Evolutionary conservation across 2,113 vertebrate species (phyloP).

Genomic region (Acinonyx jubatus): DNA sequence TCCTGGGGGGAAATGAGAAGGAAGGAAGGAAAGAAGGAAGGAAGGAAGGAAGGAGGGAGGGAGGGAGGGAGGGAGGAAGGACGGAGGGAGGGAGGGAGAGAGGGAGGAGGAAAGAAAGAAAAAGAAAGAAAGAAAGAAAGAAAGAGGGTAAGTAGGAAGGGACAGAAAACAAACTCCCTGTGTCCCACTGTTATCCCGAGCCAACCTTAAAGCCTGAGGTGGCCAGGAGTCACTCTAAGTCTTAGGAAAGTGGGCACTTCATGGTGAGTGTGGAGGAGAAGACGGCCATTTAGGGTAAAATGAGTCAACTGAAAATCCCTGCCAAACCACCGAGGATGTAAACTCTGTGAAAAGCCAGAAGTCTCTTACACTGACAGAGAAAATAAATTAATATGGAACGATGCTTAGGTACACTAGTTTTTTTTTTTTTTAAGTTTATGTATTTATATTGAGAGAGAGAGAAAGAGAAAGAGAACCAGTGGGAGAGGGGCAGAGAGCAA

Average conservation of each 20-base stretch:
- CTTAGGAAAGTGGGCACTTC: neutral
- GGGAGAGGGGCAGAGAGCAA: too few relatives aligned
- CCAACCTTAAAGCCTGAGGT: neutral
- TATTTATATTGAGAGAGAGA: too few relatives aligned
- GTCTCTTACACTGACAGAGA: neutral
- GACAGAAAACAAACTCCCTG: neutral
- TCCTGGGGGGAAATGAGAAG: neutral
- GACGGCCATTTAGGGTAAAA: neutral
- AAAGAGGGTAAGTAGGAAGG: neutral
- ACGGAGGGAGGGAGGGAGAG: too few relatives aligned
- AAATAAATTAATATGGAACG: too few relatives aligned
- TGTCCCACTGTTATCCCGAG: neutral
- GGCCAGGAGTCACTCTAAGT: neutral
- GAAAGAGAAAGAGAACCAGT: too few relatives aligned
- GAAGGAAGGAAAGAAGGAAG: fast-evolving
- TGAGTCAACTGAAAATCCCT: neutral
- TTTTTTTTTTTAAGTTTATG: neutral
- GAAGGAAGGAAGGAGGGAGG: fast-evolving
- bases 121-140: too few relatives aligned
- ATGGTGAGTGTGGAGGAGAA: neutral
- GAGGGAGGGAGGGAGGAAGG: too few relatives aligned
- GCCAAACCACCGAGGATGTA: neutral
- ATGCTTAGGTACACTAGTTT: too few relatives aligned
- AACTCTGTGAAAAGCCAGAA: neutral
- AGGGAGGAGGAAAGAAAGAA: too few relatives aligned